phyloP scores from a whole-genome alignment of 2,888 invertebrate species.

The Bimastos eiseni region DNA sequence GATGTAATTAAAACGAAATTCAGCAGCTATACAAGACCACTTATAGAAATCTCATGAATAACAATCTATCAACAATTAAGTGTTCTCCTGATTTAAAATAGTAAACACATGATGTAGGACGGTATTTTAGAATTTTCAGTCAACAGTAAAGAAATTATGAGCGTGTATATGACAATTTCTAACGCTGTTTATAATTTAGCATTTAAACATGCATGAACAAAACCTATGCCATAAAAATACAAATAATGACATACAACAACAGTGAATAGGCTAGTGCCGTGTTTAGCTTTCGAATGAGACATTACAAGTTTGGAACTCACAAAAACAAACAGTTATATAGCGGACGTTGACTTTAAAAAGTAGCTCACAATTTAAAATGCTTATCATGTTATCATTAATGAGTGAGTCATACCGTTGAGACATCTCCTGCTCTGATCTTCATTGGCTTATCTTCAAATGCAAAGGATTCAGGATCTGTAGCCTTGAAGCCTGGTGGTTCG shows the following conservation, averaged over 20 bases:
- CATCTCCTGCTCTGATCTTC: conserved; percentile 62
- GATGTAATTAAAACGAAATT: neutral
- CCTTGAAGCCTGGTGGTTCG: conserved; percentile 63
- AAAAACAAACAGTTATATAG: no score
- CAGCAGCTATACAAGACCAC: neutral
- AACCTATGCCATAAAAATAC: neutral
- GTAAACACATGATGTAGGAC: neutral
- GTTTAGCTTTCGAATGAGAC: no score
- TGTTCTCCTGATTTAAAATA: neutral
- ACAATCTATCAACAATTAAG: neutral
- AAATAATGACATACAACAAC: neutral
- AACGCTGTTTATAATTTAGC: neutral
- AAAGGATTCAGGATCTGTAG: conserved; percentile 54
- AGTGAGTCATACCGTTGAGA: conserved; percentile 53
- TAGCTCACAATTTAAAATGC: neutral
- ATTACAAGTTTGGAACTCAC: no score
- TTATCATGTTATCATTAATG: neutral
- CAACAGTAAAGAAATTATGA: neutral
- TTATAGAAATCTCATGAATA: neutral
- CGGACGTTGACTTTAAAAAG: neutral
- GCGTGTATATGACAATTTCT: neutral
- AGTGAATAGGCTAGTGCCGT: no score
- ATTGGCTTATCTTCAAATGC: conserved; percentile 58
- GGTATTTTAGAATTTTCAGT: neutral
- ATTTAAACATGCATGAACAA: neutral